Evolutionary conservation across 2,113 vertebrate species (phyloP).

Genomic region (Serranochromis macrocephalus): DNA sequence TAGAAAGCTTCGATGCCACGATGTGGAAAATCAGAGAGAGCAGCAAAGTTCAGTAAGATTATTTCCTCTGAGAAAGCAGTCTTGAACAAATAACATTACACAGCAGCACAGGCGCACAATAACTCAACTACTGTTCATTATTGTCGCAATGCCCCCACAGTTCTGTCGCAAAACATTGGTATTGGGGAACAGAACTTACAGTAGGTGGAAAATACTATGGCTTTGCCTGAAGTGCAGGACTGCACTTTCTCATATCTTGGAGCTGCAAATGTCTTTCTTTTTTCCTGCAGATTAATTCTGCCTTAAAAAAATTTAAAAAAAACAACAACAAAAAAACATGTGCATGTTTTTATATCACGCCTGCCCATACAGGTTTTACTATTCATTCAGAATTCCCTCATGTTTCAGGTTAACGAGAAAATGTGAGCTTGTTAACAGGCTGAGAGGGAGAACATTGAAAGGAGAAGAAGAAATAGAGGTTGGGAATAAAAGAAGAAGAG

Average conservation of each 20-base stretch:
- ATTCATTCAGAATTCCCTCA: neutral
- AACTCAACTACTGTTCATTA: neutral
- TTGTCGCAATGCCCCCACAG: neutral
- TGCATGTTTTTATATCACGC: neutral
- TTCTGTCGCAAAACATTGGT: neutral
- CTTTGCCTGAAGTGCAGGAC: neutral
- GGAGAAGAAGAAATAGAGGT: neutral
- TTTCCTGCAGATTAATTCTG: neutral
- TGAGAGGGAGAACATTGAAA: neutral
- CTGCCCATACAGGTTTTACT: neutral
- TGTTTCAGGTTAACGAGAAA: neutral
- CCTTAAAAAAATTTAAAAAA: neutral
- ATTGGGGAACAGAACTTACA: neutral
- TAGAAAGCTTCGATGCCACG: neutral
- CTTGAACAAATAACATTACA: neutral
- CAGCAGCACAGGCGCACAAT: neutral
- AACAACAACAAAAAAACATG: neutral
- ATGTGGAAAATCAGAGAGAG: neutral
- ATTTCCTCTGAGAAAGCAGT: conserved; percentile 20
- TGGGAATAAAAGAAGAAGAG: neutral
- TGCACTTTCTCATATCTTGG: neutral
- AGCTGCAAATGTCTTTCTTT: neutral
- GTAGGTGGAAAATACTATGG: neutral
- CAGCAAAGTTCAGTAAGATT: neutral
- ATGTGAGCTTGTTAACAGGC: neutral